These are phyloP conservation scores for Stegodyphus dumicola DNA, from an alignment of 1,140 invertebrate species.

Conservation along the genomic window DNA sequence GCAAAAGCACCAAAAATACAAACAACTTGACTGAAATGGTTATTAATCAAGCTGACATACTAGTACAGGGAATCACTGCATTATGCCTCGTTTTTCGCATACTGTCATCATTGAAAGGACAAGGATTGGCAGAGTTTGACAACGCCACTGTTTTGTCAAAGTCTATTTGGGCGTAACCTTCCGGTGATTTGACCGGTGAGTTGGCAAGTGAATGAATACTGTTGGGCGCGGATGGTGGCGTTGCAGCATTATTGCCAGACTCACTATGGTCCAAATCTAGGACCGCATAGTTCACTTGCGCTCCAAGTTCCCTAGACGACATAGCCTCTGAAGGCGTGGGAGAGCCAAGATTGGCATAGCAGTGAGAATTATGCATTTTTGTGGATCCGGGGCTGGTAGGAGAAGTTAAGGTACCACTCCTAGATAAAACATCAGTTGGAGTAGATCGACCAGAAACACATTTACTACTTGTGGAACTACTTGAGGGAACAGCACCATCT, in stretches of 20 bases:
- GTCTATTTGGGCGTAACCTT: constrained; percentile 92
- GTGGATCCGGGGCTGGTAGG: constrained; percentile 67
- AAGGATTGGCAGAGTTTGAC: constrained; percentile 67
- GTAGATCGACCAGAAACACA: constrained; percentile 70
- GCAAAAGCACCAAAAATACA: too few relatives aligned
- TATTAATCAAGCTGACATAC: not conserved
- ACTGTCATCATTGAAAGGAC: constrained; percentile 65
- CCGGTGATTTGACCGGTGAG: constrained; percentile 68
- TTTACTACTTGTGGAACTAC: constrained; percentile 13
- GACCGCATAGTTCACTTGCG: constrained; percentile 75
- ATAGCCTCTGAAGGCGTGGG: constrained; percentile 57
- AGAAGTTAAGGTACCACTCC: constrained; percentile 63
- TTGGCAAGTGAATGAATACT: constrained; percentile 63
- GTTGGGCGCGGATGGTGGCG: constrained; percentile 72
- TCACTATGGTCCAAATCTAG: constrained; percentile 76
- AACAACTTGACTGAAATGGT: too few relatives aligned
- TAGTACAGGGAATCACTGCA: constrained; percentile 65
- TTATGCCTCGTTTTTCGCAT: constrained; percentile 70
- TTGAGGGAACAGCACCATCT: constrained; percentile 70
- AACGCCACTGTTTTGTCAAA: constrained; percentile 91
- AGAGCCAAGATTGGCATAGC: constrained; percentile 44
- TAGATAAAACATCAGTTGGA: constrained; percentile 78
- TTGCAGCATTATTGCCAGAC: constrained; percentile 23
- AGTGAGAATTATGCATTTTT: constrained; percentile 51
- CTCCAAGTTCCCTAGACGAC: constrained; percentile 1